These are phyloP conservation scores for Hydractinia echinata DNA, from an alignment of 30 jellyfish, hydroid and myxozoan species.

Conservation along the genomic window DNA sequence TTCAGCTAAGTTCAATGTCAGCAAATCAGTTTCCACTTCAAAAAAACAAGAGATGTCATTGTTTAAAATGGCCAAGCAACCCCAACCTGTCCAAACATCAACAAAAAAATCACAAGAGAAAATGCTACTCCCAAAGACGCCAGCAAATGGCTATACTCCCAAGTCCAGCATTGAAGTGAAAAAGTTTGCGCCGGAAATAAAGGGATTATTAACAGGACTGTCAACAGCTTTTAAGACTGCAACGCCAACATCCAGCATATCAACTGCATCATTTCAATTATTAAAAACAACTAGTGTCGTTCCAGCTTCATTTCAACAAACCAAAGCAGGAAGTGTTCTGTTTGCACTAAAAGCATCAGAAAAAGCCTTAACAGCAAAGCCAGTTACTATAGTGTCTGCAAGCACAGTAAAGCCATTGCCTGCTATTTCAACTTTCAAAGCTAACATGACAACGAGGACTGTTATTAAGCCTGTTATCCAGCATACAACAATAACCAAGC, in stretches of 20 bases:
- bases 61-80: neutral
- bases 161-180: neutral
- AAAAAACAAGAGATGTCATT: neutral
- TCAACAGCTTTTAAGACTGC: slow-evolving; percentile 19
- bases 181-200: slow-evolving; percentile 31
- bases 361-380: neutral
- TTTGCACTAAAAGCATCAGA: slow-evolving; percentile 7
- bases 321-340: slow-evolving; percentile 1
- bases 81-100: neutral
- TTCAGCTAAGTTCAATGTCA: neutral
- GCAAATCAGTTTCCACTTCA: neutral
- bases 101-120: neutral
- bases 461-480: neutral
- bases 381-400: neutral
- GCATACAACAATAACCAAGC: neutral
- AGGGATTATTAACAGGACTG: slow-evolving; percentile 10
- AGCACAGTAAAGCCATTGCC: neutral
- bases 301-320: neutral
- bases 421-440: slow-evolving; percentile 7
- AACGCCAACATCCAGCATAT: neutral
- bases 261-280: neutral
- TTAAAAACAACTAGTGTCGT: neutral
- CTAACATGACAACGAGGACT: neutral
- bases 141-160: neutral
- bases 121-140: slow-evolving; percentile 17